Percentiles rank a stretch among this genome's conserved stretches.
phyloP scores from a whole-genome alignment of 2,888 invertebrate genomes.

The Lutraria lutraria region DNA sequence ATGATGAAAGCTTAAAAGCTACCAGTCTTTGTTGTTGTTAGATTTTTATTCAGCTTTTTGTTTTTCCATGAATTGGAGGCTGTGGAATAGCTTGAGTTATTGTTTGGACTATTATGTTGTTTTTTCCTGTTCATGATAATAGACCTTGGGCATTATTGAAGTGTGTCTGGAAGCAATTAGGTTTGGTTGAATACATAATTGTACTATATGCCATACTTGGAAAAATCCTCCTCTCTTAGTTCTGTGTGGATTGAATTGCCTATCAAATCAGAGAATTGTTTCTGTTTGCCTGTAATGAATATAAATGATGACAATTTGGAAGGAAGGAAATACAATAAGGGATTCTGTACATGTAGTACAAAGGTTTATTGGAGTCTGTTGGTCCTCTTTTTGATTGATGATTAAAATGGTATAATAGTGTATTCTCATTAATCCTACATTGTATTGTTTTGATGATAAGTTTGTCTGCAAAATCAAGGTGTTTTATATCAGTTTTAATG shows the following conservation, averaged over 20 bases:
- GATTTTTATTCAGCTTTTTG: no score
- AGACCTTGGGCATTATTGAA: neutral
- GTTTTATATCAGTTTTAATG: no score
- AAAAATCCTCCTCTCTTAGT: neutral
- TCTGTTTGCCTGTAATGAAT: slow-evolving; percentile 36
- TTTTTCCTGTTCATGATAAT: neutral
- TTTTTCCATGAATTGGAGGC: no score
- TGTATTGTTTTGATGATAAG: no score
- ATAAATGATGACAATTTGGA: slow-evolving; percentile 33
- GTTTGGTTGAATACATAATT: neutral
- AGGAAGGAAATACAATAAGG: neutral
- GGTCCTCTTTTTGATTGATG: neutral
- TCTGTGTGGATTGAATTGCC: neutral
- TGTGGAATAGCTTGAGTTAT: no score
- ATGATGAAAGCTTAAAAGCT: no score
- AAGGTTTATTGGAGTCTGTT: neutral
- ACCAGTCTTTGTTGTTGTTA: no score
- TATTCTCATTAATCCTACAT: no score
- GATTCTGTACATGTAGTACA: neutral
- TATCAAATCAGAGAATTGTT: neutral
- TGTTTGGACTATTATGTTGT: neutral
- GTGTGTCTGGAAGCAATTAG: neutral
- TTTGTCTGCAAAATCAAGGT: no score
- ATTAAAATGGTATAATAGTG: neutral
- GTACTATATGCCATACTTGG: neutral